Conservation (phyloP, 2,113 vertebrate genomes). For the Urocolius indicus region DNA sequence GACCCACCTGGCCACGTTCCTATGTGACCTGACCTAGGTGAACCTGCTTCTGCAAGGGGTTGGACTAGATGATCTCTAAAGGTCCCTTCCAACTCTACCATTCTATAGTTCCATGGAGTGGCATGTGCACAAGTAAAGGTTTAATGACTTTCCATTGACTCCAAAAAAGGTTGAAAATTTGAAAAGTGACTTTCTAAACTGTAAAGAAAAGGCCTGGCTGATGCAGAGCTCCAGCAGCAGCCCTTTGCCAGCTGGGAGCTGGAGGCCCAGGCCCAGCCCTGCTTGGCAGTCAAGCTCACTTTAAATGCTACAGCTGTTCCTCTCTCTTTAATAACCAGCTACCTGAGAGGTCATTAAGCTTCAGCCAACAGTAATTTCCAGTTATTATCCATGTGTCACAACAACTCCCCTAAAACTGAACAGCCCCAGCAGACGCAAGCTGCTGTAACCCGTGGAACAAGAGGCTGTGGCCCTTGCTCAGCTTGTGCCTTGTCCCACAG, state of each 20-base stretch:
- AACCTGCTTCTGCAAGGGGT: too few relatives aligned
- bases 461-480: too few relatives aligned
- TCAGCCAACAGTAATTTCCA: neutral
- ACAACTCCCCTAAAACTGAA: neutral
- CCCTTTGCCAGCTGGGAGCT: neutral
- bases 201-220: accelerated
- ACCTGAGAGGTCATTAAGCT: neutral
- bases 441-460: too few relatives aligned
- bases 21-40: too few relatives aligned
- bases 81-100: too few relatives aligned
- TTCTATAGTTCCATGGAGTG: too few relatives aligned
- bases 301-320: neutral
- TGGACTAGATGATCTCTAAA: too few relatives aligned
- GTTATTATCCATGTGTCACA: neutral
- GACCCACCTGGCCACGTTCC: too few relatives aligned
- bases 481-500: too few relatives aligned
- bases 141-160: neutral
- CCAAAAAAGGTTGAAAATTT: neutral
- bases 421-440: too few relatives aligned
- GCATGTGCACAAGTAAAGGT: accelerated
- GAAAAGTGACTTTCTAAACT: neutral
- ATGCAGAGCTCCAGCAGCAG: neutral
- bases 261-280: neutral
- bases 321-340: neutral
- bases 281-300: accelerated